Conservation (phyloP, 2,797 vertebrate species). For the Tachyglossus aculeatus region DNA sequence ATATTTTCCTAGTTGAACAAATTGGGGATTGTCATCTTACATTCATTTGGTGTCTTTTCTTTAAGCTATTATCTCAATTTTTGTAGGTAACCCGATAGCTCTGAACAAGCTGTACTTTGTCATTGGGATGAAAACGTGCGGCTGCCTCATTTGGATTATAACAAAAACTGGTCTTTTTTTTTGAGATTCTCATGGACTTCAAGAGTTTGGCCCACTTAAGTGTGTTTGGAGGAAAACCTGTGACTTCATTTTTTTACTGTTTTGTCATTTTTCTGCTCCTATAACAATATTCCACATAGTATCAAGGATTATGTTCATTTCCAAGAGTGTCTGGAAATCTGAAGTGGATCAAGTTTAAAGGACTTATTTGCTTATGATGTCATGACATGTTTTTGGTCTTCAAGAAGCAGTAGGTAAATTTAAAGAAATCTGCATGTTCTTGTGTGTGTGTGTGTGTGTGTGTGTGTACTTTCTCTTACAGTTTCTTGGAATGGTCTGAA, state of each 20-base stretch:
- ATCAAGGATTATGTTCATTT: too few species aligned
- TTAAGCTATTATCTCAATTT: slow-evolving; percentile 58
- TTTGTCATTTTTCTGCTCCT: slow-evolving; percentile 31
- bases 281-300: too few species aligned
- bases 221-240: slow-evolving; percentile 1
- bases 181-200: slow-evolving; percentile 25
- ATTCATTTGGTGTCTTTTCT: rapidly evolving
- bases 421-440: background rate
- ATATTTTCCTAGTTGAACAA: too few species aligned
- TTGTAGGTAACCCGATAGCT: slow-evolving; percentile 94
- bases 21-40: too few species aligned
- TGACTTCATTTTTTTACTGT: slow-evolving; percentile 3
- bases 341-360: background rate
- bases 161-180: slow-evolving; percentile 29
- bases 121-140: slow-evolving; percentile 2
- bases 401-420: background rate
- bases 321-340: background rate
- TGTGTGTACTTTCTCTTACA: background rate
- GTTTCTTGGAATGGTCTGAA: slow-evolving; percentile 1
- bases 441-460: background rate
- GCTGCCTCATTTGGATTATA: slow-evolving; percentile 9
- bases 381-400: background rate
- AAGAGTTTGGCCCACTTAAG: slow-evolving; percentile 11
- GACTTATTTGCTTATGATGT: background rate
- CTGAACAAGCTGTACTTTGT: slow-evolving; percentile 53